These are phyloP conservation scores for Drosophila conformis DNA, from an alignment of 2,888 invertebrate genomes.

Conservation along the genomic window DNA sequence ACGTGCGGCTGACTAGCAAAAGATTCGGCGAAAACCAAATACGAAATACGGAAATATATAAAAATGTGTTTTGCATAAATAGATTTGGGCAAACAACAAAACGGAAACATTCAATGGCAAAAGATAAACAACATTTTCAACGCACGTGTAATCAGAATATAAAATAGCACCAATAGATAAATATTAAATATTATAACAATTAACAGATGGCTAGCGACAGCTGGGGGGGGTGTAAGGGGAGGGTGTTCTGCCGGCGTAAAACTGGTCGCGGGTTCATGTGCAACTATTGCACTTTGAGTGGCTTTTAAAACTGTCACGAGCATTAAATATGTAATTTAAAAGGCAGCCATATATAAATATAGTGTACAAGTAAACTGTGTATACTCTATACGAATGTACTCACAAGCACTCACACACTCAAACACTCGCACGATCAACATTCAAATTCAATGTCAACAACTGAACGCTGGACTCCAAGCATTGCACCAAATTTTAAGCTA, in stretches of 20 bases:
- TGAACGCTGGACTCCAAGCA: constrained; percentile 24
- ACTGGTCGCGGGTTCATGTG: constrained; percentile 66
- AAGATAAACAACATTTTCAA: neutral
- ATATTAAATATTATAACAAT: constrained; percentile 30
- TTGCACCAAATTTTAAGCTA: constrained; percentile 50
- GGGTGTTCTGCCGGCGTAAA: constrained; percentile 13
- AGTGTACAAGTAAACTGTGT: neutral
- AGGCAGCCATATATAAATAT: constrained; percentile 30
- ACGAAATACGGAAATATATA: constrained; percentile 39
- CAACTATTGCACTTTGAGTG: constrained; percentile 73
- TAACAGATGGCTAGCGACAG: constrained; percentile 24
- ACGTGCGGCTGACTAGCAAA: constrained; percentile 2
- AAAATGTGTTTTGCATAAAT: neutral
- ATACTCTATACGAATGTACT: neutral
- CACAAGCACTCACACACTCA: neutral
- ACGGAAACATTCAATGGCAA: constrained; percentile 20
- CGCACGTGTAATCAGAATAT: constrained; percentile 32
- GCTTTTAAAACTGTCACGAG: constrained; percentile 52
- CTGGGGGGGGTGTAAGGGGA: neutral
- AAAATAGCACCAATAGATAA: constrained; percentile 38
- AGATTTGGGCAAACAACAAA: constrained; percentile 8
- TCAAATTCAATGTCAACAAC: constrained; percentile 64
- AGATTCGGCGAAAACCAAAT: constrained; percentile 28
- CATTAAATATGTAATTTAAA: constrained; percentile 56
- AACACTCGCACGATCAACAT: constrained; percentile 1